Base-by-base conservation (phyloP, 1,140 invertebrate species). In the Drosophila erecta region DNA sequence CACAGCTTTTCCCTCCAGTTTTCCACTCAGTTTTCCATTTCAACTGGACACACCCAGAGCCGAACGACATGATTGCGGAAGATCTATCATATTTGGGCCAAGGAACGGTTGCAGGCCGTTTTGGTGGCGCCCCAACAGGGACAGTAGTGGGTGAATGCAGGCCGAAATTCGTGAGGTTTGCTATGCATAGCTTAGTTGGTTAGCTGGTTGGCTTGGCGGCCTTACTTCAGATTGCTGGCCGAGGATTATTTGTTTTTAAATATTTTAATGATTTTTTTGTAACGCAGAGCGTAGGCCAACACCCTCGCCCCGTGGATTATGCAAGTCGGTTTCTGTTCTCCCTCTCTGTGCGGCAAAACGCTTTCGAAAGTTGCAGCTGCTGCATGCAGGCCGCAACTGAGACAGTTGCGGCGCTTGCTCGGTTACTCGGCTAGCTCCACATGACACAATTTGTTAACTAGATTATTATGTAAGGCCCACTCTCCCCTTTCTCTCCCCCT, bases 391-490 rank as follows among this genome's bases (percentile, higher is more conserved):
- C 49, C 46, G 15, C 59, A 54, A 40, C 24, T 30, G 65, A 58
- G 64, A 50, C 76, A 74, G 58, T 69, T 64, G 69, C 59, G 54
- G 58, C 22, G 66, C 73, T 73, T 71, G 46, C 57, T 80, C 49
- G 66, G 79, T 73, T 60, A 71, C 67, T 64, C 38, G 77, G 71
- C 27, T 49, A 74, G 51, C 70, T 64, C 81, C 79, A 76, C 81
- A 86, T 86, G 81, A 86, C 81, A 86, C 81, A 86, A 86, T 87
- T 86, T 86, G 81, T 86, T 86, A 86, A 86, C 81, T 86, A 86
- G 81, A 86, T 79, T 87, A 79, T 87, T 86, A 86, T 81, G 83
- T 86, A 86, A 86, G 78, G 57, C 64, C 73, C 59, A 46, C 20
- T 60, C 65, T 65, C 44, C 8, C 44, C 6, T 7, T n/a, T 10